Conservation (phyloP, 2,113 vertebrate species). For the Gymnobelideus leadbeateri region DNA sequence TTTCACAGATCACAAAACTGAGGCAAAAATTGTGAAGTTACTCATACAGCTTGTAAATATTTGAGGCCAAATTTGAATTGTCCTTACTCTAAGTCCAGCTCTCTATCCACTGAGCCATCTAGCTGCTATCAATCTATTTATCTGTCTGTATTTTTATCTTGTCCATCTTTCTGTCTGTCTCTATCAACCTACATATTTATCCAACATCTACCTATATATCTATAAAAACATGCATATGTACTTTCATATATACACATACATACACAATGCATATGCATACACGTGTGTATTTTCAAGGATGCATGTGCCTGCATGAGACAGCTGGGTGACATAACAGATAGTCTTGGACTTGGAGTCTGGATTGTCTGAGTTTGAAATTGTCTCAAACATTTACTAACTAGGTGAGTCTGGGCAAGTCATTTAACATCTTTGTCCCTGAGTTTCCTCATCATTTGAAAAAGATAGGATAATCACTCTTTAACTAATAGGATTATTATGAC, state of each 20-base stretch:
- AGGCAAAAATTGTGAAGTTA: neutral
- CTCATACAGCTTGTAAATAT: neutral
- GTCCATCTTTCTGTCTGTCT: too few relatives aligned
- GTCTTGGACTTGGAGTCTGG: neutral
- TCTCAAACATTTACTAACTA: neutral
- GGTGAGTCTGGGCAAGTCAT: neutral
- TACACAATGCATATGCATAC: too few relatives aligned
- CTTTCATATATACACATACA: neutral
- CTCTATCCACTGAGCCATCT: neutral
- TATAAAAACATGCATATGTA: neutral
- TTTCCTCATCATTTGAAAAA: neutral
- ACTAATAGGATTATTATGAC: neutral
- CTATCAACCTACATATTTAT: too few relatives aligned
- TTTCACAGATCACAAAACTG: neutral
- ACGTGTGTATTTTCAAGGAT: neutral
- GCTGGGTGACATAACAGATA: neutral
- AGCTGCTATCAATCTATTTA: too few relatives aligned
- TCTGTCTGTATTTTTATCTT: too few relatives aligned
- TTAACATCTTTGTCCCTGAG: neutral
- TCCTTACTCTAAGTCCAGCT: neutral
- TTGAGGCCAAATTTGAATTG: neutral
- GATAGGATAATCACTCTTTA: neutral
- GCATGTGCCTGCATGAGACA: neutral
- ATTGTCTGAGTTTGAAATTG: neutral
- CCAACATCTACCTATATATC: too few relatives aligned